A percentile compares a stretch with the other conserved stretches of the same genome.
phyloP scores from a whole-genome alignment of 2,888 invertebrate species.

The Dysmachus trigonus region DNA sequence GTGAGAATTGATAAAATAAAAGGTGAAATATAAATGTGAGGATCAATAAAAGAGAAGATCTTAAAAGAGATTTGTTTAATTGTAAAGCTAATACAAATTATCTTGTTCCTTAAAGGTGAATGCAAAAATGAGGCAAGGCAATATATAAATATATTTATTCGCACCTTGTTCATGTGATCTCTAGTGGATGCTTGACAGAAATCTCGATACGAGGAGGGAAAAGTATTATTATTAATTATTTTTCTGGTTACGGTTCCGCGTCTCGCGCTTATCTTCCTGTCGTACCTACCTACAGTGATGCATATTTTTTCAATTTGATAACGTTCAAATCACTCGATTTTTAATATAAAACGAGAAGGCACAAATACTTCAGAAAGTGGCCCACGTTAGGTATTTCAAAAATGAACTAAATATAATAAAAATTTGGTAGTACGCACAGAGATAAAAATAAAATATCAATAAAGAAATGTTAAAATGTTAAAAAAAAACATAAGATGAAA shows the following conservation, averaged over 20 bases:
- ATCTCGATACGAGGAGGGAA: not conserved
- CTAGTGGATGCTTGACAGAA: not conserved
- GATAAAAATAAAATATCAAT: not conserved
- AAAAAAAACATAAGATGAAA: not conserved
- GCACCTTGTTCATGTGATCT: slow-evolving; percentile 30
- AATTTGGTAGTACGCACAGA: not conserved
- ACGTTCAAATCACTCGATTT: not conserved
- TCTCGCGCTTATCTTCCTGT: not conserved
- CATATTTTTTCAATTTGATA: not conserved
- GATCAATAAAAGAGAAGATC: not conserved
- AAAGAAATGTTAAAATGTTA: not conserved
- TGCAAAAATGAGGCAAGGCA: not conserved
- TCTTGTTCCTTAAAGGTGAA: not conserved
- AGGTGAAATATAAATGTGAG: not conserved
- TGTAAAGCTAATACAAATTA: not conserved
- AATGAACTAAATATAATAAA: not conserved
- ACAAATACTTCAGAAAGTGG: not conserved
- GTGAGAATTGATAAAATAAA: not conserved
- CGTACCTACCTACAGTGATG: not conserved
- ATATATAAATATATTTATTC: not conserved
- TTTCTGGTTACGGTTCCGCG: not conserved
- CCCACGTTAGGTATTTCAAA: not conserved
- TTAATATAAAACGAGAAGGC: not conserved
- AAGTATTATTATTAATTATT: not conserved
- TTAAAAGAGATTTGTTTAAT: not conserved